Evolutionary conservation across 2,113 vertebrate species (phyloP), one percentile per base, ranked within the genome.

Genomic region (Choloepus hoffmanni): DNA sequence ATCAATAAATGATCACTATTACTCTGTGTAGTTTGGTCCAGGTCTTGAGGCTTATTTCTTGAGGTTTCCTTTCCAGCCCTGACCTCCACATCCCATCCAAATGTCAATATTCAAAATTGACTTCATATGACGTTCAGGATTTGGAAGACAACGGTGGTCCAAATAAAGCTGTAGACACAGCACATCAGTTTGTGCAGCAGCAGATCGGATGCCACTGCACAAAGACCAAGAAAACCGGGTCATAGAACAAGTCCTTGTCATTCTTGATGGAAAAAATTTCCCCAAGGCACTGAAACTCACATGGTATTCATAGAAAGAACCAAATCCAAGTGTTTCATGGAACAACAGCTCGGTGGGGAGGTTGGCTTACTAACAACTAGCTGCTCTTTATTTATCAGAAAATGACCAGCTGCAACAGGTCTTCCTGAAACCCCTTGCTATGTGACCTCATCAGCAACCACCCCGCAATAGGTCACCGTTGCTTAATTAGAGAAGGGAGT

Each of bases 381-480:
- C 90, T 48, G 2, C n/a, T 79, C 36, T 33, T 94, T 90, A 76
- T 73, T 98, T 77, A 23, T 97, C 97, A 97, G 94, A 53, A 95
- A 97, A 97, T 95, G 96, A 91, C 96, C 90, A 90, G 90, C 85
- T 97, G 89, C 92, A 97, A 93, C 92, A 95, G 92, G 92, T 88
- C 77, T 86, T 70, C 62, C 92, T 96, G 96, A 97, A 97, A 85
- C 36, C 79, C 76, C 65, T 96, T 87, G 86, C 87, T 95, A 73
- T 97, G 95, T 98, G 97, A 95, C 92, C 89, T 97, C 89, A 26
- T 92, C 19, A 0, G 96, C 92, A 95, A 91, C 90, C 97, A 97
- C 78, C 94, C 95, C 8, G 4, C n/a, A 96, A 79, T 96, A 98
- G 97, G 97, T 98, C 96, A 93, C 95, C 33, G 45, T 91, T 89